Evolutionary conservation across 2,888 invertebrate genomes (phyloP).

Genomic region (Lamellibrachia satsuma): DNA sequence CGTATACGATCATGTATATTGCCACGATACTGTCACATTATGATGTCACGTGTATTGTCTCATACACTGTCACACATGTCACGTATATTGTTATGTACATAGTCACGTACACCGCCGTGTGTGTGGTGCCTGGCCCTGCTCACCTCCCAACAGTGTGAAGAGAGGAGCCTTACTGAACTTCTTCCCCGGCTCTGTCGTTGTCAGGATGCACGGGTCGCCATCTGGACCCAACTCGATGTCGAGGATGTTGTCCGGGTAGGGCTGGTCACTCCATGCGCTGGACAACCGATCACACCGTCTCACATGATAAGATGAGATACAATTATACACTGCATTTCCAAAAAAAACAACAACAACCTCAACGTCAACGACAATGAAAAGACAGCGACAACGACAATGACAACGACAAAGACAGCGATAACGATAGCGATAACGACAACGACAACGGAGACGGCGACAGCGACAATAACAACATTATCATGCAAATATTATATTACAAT

Average conservation of each 20-base stretch:
- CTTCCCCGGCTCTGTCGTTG: not conserved
- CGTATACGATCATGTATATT: no score
- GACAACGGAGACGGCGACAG: no score
- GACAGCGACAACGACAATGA: no score
- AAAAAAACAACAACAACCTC: not conserved
- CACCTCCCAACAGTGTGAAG: not conserved
- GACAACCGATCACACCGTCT: not conserved
- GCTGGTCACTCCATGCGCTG: not conserved
- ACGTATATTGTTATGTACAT: not conserved
- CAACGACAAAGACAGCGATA: no score
- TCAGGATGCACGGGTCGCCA: not conserved
- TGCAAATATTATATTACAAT: no score
- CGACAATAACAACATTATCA: no score
- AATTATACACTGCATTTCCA: not conserved
- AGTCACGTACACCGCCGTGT: not conserved
- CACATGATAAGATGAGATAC: not conserved
- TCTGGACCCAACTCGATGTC: not conserved
- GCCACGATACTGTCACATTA: no score
- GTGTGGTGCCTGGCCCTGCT: not conserved
- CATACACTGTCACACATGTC: not conserved
- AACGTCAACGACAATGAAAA: not conserved
- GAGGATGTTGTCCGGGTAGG: not conserved
- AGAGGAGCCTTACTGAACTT: constrained; percentile 1
- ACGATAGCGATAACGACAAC: not conserved
- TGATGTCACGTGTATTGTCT: no score